phyloP scores from a whole-genome alignment of 1,140 invertebrate genomes.

The Drosophila parvula region DNA sequence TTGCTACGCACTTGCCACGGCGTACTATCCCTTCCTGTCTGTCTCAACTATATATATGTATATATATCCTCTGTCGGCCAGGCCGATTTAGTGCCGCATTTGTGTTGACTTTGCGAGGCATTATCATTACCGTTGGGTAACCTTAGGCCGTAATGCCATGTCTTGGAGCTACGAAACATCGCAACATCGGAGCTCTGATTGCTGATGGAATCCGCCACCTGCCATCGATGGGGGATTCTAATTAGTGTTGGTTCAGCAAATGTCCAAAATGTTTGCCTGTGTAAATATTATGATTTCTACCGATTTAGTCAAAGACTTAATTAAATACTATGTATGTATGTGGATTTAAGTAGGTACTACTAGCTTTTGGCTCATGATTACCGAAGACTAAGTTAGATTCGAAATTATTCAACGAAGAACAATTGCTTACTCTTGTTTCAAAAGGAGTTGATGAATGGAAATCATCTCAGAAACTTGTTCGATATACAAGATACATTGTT shows the following conservation, averaged over 20 bases:
- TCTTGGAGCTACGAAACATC: slow-evolving; percentile 10
- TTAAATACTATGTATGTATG: slow-evolving; percentile 7
- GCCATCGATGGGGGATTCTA: slow-evolving; percentile 39
- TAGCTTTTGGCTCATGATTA: not conserved
- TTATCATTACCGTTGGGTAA: slow-evolving; percentile 78
- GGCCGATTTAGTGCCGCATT: slow-evolving; percentile 52
- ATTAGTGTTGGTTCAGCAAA: slow-evolving; percentile 65
- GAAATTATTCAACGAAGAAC: not conserved
- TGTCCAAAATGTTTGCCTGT: slow-evolving; percentile 64
- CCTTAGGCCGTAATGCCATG: slow-evolving; percentile 65
- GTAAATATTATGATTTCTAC: slow-evolving; percentile 49
- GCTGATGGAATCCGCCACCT: slow-evolving; percentile 28
- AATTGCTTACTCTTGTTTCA: too few relatives aligned
- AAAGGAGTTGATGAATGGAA: too few relatives aligned
- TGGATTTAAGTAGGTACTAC: not conserved
- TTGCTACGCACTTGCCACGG: slow-evolving; percentile 51
- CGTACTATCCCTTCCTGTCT: not conserved
- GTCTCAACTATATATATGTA: not conserved
- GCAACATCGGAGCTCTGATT: slow-evolving; percentile 10
- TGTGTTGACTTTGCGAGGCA: slow-evolving; percentile 76
- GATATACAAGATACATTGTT: too few relatives aligned
- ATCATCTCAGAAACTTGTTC: too few relatives aligned
- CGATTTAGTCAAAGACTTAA: slow-evolving; percentile 9
- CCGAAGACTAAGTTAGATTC: not conserved
- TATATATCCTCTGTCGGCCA: slow-evolving; percentile 9